phyloP scores from a whole-genome alignment of 2,797 vertebrate species.

The Aulostomus chinensis region DNA sequence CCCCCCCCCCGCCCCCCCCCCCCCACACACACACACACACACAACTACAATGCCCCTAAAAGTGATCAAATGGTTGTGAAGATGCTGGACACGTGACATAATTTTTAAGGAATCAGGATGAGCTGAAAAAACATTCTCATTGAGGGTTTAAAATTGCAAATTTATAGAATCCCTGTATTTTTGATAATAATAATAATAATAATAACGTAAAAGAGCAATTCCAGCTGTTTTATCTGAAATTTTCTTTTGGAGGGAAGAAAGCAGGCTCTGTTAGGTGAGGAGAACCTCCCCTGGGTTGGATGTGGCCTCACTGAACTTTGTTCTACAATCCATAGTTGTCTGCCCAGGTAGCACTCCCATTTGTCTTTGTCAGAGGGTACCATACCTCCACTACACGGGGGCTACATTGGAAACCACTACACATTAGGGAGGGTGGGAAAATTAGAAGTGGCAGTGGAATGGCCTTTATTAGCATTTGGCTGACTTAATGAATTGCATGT shows the following conservation, averaged over 20 bases:
- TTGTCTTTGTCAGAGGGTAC: constrained; percentile 58
- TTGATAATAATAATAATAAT: too few relatives aligned
- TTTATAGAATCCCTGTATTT: too few relatives aligned
- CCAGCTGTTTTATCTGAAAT: too few relatives aligned
- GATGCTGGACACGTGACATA: background rate
- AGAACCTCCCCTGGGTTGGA: constrained; percentile 31
- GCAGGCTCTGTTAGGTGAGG: constrained; percentile 8
- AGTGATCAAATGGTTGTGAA: background rate
- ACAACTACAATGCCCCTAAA: background rate
- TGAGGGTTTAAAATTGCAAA: constrained; percentile 1
- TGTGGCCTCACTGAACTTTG: constrained; percentile 50
- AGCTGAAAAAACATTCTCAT: too few relatives aligned
- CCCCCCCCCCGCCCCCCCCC: too few relatives aligned
- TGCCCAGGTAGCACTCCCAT: constrained; percentile 31
- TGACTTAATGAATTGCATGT: background rate
- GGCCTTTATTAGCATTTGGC: constrained; percentile 3
- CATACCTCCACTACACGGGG: constrained; percentile 1
- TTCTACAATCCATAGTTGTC: constrained; percentile 37
- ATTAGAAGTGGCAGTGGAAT: constrained; percentile 20
- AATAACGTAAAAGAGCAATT: too few relatives aligned
- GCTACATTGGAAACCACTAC: constrained; percentile 17
- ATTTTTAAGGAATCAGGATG: too few relatives aligned
- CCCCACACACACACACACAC: too few relatives aligned
- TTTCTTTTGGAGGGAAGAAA: constrained; percentile 43
- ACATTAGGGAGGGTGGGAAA: constrained; percentile 13